Evolutionary conservation across 1,140 invertebrate species (phyloP).

Genomic region (Drosophila tsacasi): DNA sequence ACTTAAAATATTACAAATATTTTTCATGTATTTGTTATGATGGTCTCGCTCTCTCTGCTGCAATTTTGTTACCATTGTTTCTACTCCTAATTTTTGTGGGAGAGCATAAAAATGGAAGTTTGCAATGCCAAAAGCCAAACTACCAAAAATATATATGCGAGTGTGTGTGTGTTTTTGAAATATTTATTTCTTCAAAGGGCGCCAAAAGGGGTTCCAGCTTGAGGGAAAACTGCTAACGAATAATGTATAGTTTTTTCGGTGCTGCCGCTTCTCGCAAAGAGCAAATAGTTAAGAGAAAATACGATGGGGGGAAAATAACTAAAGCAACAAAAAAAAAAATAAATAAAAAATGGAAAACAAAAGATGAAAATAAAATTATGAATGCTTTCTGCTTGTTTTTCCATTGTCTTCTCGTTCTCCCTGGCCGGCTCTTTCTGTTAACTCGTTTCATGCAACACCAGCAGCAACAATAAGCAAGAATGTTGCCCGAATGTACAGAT

Average conservation of each 20-base stretch:
- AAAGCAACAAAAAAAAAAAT: background rate
- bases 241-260: constrained; percentile 45
- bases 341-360: constrained; percentile 20
- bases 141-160: constrained; percentile 21
- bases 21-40: constrained; percentile 1
- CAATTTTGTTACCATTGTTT: constrained; percentile 6
- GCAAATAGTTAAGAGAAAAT: constrained; percentile 55
- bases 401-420: constrained; percentile 11
- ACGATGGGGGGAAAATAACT: background rate
- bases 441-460: constrained; percentile 41
- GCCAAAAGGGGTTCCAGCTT: background rate
- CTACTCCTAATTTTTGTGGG: constrained; percentile 6
- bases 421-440: constrained; percentile 30
- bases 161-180: constrained; percentile 1
- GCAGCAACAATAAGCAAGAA: constrained; percentile 49
- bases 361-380: constrained; percentile 72
- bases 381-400: constrained; percentile 52
- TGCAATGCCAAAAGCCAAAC: constrained; percentile 41
- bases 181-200: constrained; percentile 32
- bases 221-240: constrained; percentile 24
- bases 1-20: background rate
- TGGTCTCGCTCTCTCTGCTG: background rate
- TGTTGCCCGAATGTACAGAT: constrained; percentile 38
- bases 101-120: constrained; percentile 36
- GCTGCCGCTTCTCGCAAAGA: constrained; percentile 31